Evolutionary conservation across 2,888 invertebrate species (phyloP).

Genomic region (Teinopalpus imperialis): DNA sequence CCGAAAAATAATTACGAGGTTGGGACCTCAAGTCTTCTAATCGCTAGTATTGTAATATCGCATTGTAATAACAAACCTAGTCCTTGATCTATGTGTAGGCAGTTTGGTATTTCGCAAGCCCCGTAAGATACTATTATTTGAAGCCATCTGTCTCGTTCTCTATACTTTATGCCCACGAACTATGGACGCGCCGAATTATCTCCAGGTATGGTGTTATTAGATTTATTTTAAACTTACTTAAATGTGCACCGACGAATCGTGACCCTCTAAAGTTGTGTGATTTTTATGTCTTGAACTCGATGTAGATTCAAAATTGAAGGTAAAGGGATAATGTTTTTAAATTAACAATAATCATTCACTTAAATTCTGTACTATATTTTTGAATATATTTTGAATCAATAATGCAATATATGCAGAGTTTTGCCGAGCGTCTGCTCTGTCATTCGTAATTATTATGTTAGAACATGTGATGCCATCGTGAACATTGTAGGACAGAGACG

Average conservation of each 20-base stretch:
- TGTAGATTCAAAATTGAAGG: too few relatives aligned
- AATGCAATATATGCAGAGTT: too few relatives aligned
- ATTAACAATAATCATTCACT: too few relatives aligned
- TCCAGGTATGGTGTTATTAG: constrained; percentile 45
- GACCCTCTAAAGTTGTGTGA: background rate
- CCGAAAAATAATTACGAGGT: too few relatives aligned
- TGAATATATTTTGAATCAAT: too few relatives aligned
- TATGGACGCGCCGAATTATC: constrained; percentile 54
- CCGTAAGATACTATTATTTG: constrained; percentile 47
- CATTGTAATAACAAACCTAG: constrained; percentile 50
- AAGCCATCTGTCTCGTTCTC: constrained; percentile 50
- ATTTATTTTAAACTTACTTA: constrained; percentile 23
- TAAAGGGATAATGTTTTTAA: too few relatives aligned
- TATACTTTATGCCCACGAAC: constrained; percentile 29
- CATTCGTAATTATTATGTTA: too few relatives aligned
- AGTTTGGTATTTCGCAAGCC: constrained; percentile 57
- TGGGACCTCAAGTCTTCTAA: constrained; percentile 47
- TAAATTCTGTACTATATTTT: too few relatives aligned
- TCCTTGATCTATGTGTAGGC: constrained; percentile 74
- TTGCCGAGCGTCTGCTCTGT: too few relatives aligned
- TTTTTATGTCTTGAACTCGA: background rate
- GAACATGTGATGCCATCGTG: too few relatives aligned
- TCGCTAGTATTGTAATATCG: constrained; percentile 56
- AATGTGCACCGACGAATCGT: constrained; percentile 1
- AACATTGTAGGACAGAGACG: too few relatives aligned